Conservation (phyloP, 2,888 invertebrate genomes). For the Drosophila leonis region DNA sequence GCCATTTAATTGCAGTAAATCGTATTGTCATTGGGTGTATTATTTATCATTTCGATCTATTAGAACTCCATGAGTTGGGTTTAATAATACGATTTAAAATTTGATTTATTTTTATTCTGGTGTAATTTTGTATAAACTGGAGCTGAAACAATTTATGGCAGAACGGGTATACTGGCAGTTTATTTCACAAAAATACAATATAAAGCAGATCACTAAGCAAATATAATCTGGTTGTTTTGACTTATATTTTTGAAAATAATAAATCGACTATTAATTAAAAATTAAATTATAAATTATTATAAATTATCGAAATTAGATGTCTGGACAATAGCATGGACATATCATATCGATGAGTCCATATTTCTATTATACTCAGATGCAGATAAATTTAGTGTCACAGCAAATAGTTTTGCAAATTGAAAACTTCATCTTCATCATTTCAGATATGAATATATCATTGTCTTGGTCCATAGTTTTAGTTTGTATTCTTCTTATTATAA, state of each 20-base stretch:
- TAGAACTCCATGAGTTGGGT: conserved; percentile 22
- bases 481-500: not conserved
- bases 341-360: too few species aligned
- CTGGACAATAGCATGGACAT: not conserved
- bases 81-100: conserved; percentile 6
- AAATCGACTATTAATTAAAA: not conserved
- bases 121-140: not conserved
- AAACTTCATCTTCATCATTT: not conserved
- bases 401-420: not conserved
- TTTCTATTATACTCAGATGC: too few species aligned
- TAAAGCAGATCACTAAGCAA: not conserved
- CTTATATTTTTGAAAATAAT: not conserved
- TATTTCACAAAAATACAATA: not conserved
- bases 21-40: conserved; percentile 26
- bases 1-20: conserved; percentile 25
- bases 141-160: not conserved
- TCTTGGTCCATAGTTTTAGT: not conserved
- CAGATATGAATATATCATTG: not conserved
- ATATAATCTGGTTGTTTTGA: too few species aligned
- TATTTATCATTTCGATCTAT: conserved; percentile 15
- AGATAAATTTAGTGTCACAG: too few species aligned
- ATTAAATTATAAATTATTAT: too few species aligned
- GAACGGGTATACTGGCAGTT: not conserved
- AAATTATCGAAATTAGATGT: too few species aligned
- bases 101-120: not conserved